Evolutionary conservation across 1,140 invertebrate genomes (phyloP).

Genomic region (Sesamia nonagrioides): DNA sequence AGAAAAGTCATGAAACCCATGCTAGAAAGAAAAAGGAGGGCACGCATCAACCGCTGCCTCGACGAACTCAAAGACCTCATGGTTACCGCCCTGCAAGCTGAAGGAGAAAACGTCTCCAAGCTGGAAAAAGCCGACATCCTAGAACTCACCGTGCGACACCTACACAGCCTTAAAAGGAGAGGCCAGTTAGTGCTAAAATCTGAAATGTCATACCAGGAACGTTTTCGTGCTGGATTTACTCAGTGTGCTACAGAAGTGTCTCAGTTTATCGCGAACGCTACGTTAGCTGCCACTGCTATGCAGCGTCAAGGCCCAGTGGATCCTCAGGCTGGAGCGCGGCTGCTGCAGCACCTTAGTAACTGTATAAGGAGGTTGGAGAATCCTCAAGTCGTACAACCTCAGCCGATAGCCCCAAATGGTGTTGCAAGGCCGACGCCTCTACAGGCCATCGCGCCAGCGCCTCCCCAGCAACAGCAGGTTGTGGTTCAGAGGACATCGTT

Average conservation of each 20-base stretch:
- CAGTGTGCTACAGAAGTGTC: conserved; percentile 97
- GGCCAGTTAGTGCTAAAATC: conserved; percentile 91
- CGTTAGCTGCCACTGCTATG: conserved; percentile 93
- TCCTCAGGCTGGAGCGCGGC: conserved; percentile 93
- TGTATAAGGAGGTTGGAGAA: conserved; percentile 89
- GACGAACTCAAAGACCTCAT: conserved; percentile 97
- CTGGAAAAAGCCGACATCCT: conserved; percentile 98
- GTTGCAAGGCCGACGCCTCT: conserved; percentile 78
- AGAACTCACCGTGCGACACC: conserved; percentile 96
- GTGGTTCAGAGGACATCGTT: conserved; percentile 71
- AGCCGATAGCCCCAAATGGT: conserved; percentile 70
- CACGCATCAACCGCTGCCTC: conserved; percentile 97
- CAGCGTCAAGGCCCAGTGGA: conserved; percentile 90
- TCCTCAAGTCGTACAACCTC: conserved; percentile 75
- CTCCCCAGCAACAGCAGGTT: conserved; percentile 79
- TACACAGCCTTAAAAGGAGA: conserved; percentile 91
- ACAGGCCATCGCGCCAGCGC: conserved; percentile 90
- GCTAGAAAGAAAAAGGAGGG: conserved; percentile 96
- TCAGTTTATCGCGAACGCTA: conserved; percentile 89
- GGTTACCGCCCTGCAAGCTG: conserved; percentile 94
- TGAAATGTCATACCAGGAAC: conserved; percentile 90
- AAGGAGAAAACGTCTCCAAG: conserved; percentile 97
- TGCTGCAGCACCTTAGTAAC: conserved; percentile 95
- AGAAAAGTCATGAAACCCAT: conserved; percentile 98
- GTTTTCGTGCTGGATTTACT: conserved; percentile 96